Evolutionary conservation across 2,888 invertebrate species (phyloP), one percentile per base, ranked within the genome.

Genomic region (Plebejus argus): DNA sequence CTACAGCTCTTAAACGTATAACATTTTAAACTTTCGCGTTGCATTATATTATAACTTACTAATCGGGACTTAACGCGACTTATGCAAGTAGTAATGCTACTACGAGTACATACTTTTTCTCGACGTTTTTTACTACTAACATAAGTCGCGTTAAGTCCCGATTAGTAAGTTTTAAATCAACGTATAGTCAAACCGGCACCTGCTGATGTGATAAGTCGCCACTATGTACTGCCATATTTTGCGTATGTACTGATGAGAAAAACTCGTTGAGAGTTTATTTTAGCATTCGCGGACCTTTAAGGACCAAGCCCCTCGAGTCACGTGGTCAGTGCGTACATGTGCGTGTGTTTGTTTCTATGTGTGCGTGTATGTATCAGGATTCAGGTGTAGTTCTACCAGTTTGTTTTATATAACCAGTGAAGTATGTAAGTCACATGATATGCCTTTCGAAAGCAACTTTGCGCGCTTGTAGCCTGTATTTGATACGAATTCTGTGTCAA

Each of bases 321-420:
- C 28, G 66, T 66, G 66, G 66, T 18, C 18, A 3, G 61, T 58
- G 8, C 8, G 58, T 58, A 20, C 2, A n/a, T n/a, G 58, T 58
- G 61, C 23, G 23, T 45, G 23, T 33, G 20, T 35, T 53, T 15
- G 53, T 18, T 53, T 33, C 3, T 72, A 15, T 23, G 49, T 49
- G n/a, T 49, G 72, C 23, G 20, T 45, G 28, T 45, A 6, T 45
- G 45, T 72, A 45, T 71, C 49, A 28, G 1, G 28, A 28, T 28
- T 28, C 28, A 39, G 20, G 20, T 45, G 45, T 49, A 23, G 72
- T 72, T 23, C 10, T 23, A 72, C 72, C 72, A 72, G 72, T 72
- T 72, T 72, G 39, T 23, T 72, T 72, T 49, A 49, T 72, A 23
- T 72, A 72, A 49, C 72, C 23, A 49, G 20, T 15, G 5, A 72